A percentile compares a stretch with the other conserved stretches of the same genome.
Conservation (phyloP, 2,888 invertebrate species). For the Parnassius apollo region DNA sequence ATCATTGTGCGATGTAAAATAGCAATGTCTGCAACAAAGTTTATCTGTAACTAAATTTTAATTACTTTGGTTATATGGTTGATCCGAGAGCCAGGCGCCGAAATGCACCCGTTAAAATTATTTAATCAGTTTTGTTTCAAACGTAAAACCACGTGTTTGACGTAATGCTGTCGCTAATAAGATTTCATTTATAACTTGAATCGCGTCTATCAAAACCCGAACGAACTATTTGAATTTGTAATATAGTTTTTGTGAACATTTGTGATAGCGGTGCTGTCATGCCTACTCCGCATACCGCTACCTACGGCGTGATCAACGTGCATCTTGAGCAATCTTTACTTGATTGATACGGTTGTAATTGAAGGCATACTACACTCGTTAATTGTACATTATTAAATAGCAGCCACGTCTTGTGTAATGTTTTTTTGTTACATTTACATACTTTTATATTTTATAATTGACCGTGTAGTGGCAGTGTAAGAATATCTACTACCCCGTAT, state of each 20-base stretch:
- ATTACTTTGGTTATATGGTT: no score
- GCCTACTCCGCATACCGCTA: constrained; percentile 10
- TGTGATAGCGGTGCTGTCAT: neutral
- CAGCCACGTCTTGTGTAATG: neutral
- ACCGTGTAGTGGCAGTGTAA: no score
- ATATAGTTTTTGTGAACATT: constrained; percentile 5
- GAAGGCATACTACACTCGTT: constrained; percentile 8
- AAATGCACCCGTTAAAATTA: no score
- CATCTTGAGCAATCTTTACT: neutral
- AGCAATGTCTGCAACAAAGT: no score
- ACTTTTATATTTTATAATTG: no score
- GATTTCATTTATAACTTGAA: constrained; percentile 6
- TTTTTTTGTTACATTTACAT: no score
- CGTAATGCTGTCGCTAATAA: constrained; percentile 13
- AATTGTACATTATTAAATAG: constrained; percentile 24
- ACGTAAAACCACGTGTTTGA: constrained; percentile 14
- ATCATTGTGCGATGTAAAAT: no score
- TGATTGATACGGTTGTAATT: constrained; percentile 16
- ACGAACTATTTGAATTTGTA: neutral
- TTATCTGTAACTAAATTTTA: no score
- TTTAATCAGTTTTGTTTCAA: constrained; percentile 11
- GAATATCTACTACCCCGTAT: no score
- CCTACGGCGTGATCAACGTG: neutral
- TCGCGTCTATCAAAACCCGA: neutral
- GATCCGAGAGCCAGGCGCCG: no score